Base-by-base conservation (phyloP, 53 echinoderm and acorn worm genomes). In the Pentamera pediparva region DNA sequence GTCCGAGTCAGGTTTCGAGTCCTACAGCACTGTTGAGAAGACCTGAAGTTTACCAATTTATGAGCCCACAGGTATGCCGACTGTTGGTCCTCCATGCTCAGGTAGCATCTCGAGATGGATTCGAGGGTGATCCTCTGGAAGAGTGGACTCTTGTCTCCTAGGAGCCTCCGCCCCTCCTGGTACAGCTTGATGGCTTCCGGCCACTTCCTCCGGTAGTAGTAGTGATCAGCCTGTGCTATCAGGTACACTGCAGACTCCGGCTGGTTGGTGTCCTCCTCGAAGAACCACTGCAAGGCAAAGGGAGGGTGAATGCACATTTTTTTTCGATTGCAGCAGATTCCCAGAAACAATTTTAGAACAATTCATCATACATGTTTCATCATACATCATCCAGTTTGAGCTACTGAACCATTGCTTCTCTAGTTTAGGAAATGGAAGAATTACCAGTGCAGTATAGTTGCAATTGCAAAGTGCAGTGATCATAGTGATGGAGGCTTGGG, bases 21-120 rank as follows among this genome's bases (percentile, higher is more conserved):
- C n/a, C n/a, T n/a, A n/a, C n/a, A n/a, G n/a, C n/a, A n/a, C n/a
- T n/a, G n/a, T n/a, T n/a, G n/a, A n/a, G n/a, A n/a, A n/a, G n/a
- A n/a, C n/a, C n/a, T n/a, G n/a, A n/a, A 45, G 47, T 76, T 50
- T 28, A 83, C 83, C 76, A 83, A 18, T 35, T 59, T 83, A 6
- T 69, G 26, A 25, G 76, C 83, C 58, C 69, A 67, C 35, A 58
- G 59, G 4, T 69, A 43, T 17, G 83, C 76, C 19, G 17, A 19
- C 15, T 60, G 35, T 3, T 25, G 32, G 20, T 83, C 69, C 59
- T 39, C 70, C 7, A n/a, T 24, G 39, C 52, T 51, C 59, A 67
- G 30, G 36, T 39, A 28, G 39, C 83, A 83, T 39, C 83, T 40
- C 4, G 76, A 76, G 3, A 83, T 19, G 34, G 69, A 76, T 49